These are phyloP conservation scores for Lagria hirta DNA, from an alignment of 2,888 invertebrate species.

Conservation along the genomic window DNA sequence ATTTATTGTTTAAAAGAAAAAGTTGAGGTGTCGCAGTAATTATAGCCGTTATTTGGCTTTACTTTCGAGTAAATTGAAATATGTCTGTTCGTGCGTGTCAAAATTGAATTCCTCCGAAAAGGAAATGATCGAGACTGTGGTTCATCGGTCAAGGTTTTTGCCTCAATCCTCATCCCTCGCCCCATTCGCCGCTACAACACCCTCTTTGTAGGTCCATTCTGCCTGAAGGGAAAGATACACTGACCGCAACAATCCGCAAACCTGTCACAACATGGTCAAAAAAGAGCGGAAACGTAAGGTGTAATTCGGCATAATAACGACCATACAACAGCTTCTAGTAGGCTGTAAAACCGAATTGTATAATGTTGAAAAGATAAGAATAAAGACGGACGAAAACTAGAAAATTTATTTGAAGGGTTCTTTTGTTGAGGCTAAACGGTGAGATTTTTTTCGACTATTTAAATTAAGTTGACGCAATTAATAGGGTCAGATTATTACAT, in stretches of 20 bases:
- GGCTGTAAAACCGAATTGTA: constrained; percentile 3
- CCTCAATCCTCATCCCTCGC: constrained; percentile 26
- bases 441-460: constrained; percentile 6
- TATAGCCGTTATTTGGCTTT: too few relatives aligned
- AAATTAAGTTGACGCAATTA: constrained; percentile 18
- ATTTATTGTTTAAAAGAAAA: too few relatives aligned
- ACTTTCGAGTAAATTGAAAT: too few relatives aligned
- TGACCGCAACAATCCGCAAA: constrained; percentile 44
- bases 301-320: constrained; percentile 35
- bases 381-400: constrained; percentile 1
- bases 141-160: constrained; percentile 45
- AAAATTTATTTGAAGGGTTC: constrained; percentile 4
- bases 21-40: too few relatives aligned
- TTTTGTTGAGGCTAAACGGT: background rate
- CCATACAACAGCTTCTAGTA: constrained; percentile 1
- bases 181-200: constrained; percentile 22
- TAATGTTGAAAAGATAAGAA: constrained; percentile 22
- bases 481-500: constrained; percentile 6
- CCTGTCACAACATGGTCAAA: constrained; percentile 45
- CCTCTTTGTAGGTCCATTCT: constrained; percentile 19
- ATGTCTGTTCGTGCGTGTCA: too few relatives aligned
- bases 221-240: constrained; percentile 24
- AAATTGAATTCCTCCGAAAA: constrained; percentile 25
- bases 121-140: constrained; percentile 44
- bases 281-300: constrained; percentile 43